Base-by-base conservation (phyloP, 2,113 vertebrate genomes). In the Neotoma lepida region DNA sequence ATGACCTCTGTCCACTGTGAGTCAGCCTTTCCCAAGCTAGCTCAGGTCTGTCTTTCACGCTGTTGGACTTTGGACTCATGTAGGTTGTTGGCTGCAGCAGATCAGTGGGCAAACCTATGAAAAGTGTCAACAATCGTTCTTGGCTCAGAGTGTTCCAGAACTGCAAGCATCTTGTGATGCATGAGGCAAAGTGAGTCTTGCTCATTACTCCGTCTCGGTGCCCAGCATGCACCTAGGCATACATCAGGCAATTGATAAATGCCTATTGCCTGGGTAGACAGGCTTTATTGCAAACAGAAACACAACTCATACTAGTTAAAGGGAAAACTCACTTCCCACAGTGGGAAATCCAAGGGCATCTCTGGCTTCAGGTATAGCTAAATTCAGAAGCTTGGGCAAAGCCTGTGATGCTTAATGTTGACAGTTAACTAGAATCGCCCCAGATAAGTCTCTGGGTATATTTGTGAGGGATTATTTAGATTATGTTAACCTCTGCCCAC, bases 1-100 rank as follows among this genome's bases (percentile, higher is more conserved):
- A 9, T 26, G 39, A 3, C 20, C 12, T 1, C 15, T 0, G 26
- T 35, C 1, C 8, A 1, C 1, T 0, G 1, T 0, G 66, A 28
- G 33, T 2, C 15, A 58, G 77, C 8, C 39, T 66, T 20, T 44
- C 41, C 70, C 5, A 9, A 0, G 3, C 17, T 15, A 58, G 13
- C 26, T 0, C 18, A 1, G 0, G 0, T 35, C 49, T 49, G 49
- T 13, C 15, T 10, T 30, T 58, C 4, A 18, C 4, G 35, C 2
- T 0, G 1, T 13, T 18, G 28, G 33, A 33, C 82, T 4, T 3
- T 0, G 3, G 35, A 82, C 46, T 58, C 35, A 3, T 0, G 2
- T 18, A 3, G 35, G 56, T 63, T 46, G 8, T 20, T 17, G 51
- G 63, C 30, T 30, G 0, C 44, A 49, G 61, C 24, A 15, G 28